Conservation (phyloP, 2,797 vertebrate genomes). For the Hemitrygon akajei region DNA sequence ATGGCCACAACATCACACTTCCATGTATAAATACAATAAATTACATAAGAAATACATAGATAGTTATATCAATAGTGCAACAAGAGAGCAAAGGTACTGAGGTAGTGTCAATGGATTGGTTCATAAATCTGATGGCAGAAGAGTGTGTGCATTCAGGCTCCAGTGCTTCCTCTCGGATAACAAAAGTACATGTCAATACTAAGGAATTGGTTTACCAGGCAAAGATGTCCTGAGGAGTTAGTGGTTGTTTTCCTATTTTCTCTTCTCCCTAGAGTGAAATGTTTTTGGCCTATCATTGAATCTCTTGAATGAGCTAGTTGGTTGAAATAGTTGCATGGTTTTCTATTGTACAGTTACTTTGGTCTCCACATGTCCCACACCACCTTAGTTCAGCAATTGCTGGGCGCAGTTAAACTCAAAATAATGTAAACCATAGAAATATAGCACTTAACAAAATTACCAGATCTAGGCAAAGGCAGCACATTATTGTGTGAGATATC, state of each 20-base stretch:
- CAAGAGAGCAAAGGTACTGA: no score
- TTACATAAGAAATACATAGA: no score
- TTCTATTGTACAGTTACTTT: neutral
- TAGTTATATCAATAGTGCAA: no score
- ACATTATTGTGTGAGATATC: neutral
- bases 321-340: neutral
- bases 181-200: neutral
- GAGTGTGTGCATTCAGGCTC: no score
- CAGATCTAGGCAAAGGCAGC: neutral
- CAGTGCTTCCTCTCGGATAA: no score
- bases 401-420: neutral
- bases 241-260: neutral
- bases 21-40: no score
- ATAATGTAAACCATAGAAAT: neutral
- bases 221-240: neutral
- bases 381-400: neutral
- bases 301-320: neutral
- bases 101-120: no score
- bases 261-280: neutral
- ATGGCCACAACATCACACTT: no score
- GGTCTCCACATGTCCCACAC: neutral
- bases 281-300: neutral
- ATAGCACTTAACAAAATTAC: neutral
- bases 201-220: no score
- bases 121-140: no score